Percentiles rank a stretch among this genome's conserved stretches.
These are phyloP conservation scores for Pristionchus maxplancki DNA, from an alignment of 2,888 invertebrate species.

Conservation along the genomic window DNA sequence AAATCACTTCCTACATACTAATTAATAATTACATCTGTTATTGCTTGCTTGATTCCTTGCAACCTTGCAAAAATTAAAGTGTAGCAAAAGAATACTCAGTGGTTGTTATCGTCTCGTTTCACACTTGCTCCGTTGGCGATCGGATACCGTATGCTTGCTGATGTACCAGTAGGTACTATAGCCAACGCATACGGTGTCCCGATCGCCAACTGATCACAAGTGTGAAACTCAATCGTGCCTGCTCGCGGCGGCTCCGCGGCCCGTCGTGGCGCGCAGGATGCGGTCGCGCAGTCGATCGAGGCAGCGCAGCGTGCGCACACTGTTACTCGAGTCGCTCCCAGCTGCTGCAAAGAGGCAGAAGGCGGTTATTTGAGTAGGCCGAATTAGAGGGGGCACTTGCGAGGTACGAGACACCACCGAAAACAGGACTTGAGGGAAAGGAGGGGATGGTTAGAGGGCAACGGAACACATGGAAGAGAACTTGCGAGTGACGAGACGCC, in stretches of 20 bases:
- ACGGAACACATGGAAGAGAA: too few species aligned
- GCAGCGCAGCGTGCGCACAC: slow-evolving; percentile 61
- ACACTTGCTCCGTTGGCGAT: neutral
- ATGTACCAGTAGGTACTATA: neutral
- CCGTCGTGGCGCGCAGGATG: slow-evolving; percentile 56
- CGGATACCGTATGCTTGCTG: neutral
- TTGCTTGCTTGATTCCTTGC: slow-evolving; percentile 13
- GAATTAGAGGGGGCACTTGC: neutral
- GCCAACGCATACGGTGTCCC: neutral
- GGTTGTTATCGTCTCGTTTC: neutral
- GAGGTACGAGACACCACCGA: too few species aligned
- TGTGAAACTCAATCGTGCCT: neutral
- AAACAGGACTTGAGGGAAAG: too few species aligned
- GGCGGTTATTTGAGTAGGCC: neutral
- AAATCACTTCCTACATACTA: neutral
- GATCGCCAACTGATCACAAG: neutral
- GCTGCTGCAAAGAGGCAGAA: slow-evolving; percentile 60
- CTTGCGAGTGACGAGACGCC: too few species aligned
- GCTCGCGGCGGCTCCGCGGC: slow-evolving; percentile 20
- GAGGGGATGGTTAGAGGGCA: too few species aligned
- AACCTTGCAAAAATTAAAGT: neutral
- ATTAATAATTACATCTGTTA: neutral
- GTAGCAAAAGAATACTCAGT: neutral
- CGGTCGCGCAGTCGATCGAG: slow-evolving; percentile 67
- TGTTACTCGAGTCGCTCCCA: slow-evolving; percentile 72